A percentile compares a stretch with the other conserved stretches of the same genome.
These are phyloP conservation scores for Meliscaeva auricollis DNA, from an alignment of 2,888 invertebrate species.

Conservation along the genomic window DNA sequence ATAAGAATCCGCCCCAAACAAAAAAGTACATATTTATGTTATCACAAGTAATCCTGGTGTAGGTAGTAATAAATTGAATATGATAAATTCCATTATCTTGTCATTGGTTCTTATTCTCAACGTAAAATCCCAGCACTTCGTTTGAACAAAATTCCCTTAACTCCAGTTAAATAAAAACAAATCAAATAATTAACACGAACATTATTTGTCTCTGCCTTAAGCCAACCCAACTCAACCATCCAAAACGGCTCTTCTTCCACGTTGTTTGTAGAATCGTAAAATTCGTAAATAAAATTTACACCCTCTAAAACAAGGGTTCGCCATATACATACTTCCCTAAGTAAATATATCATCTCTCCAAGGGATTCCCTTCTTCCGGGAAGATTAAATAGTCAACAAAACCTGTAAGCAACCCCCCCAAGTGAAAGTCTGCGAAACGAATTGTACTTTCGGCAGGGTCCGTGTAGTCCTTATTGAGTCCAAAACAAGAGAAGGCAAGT, in stretches of 20 bases:
- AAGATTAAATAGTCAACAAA: conserved; percentile 24
- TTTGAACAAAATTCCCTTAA: conserved; percentile 56
- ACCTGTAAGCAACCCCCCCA: conserved; percentile 39
- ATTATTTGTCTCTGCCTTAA: conserved; percentile 67
- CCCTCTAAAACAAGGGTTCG: conserved; percentile 38
- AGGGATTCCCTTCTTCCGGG: conserved; percentile 29
- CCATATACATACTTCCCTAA: conserved; percentile 1
- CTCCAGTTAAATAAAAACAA: conserved; percentile 74
- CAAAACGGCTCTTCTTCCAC: too few species aligned
- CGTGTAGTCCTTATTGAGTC: background rate
- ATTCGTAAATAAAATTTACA: conserved; percentile 27
- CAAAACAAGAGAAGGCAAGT: conserved; percentile 60
- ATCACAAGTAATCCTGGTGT: too few species aligned
- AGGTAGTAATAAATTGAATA: background rate
- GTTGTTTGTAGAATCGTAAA: background rate
- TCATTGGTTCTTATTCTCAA: conserved; percentile 46
- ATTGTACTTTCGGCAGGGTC: conserved; percentile 37
- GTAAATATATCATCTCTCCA: conserved; percentile 28
- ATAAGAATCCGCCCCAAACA: too few species aligned
- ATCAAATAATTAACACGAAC: conserved; percentile 75
- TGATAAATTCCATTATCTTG: conserved; percentile 48
- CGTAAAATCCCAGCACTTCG: conserved; percentile 34
- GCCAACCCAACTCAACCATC: too few species aligned
- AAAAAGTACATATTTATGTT: too few species aligned
- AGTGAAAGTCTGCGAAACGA: conserved; percentile 47